Evolutionary conservation across 2,888 invertebrate species (phyloP).

Genomic region (Syrphus vitripennis): DNA sequence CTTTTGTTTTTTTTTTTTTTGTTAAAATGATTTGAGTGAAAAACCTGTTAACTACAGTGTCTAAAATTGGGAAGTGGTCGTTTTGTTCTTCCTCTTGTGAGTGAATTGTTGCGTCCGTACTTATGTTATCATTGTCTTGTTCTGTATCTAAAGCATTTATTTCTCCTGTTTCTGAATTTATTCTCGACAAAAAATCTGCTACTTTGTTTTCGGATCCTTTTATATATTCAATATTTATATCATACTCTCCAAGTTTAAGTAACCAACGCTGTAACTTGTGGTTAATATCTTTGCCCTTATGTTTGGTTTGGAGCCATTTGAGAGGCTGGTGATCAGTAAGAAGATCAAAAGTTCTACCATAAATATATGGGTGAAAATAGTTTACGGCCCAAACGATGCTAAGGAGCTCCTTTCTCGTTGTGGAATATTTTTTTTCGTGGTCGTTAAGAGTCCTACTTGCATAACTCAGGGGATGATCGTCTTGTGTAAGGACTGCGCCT

Average conservation of each 20-base stretch:
- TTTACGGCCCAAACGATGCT: background rate
- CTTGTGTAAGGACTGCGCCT: constrained; percentile 9
- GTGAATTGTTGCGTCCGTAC: too few relatives aligned
- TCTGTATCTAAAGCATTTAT: too few relatives aligned
- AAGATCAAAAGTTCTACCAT: background rate
- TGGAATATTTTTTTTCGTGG: background rate
- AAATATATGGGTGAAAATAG: constrained; percentile 33
- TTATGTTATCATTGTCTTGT: too few relatives aligned
- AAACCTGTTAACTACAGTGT: too few relatives aligned
- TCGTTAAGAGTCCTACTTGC: background rate
- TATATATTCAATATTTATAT: too few relatives aligned
- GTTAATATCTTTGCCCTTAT: background rate
- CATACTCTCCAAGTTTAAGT: background rate
- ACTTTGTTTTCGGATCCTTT: background rate
- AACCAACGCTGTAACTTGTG: background rate
- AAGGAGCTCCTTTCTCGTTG: background rate
- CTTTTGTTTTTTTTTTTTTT: constrained; percentile 14
- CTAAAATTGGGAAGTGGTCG: too few relatives aligned
- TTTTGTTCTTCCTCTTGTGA: too few relatives aligned
- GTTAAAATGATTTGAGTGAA: too few relatives aligned
- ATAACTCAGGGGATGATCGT: background rate
- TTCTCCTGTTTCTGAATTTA: too few relatives aligned
- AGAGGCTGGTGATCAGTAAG: background rate
- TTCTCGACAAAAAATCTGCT: too few relatives aligned
- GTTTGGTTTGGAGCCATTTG: background rate